Conservation (phyloP, 2,888 invertebrate species). For the Ariolimax columbianus region DNA sequence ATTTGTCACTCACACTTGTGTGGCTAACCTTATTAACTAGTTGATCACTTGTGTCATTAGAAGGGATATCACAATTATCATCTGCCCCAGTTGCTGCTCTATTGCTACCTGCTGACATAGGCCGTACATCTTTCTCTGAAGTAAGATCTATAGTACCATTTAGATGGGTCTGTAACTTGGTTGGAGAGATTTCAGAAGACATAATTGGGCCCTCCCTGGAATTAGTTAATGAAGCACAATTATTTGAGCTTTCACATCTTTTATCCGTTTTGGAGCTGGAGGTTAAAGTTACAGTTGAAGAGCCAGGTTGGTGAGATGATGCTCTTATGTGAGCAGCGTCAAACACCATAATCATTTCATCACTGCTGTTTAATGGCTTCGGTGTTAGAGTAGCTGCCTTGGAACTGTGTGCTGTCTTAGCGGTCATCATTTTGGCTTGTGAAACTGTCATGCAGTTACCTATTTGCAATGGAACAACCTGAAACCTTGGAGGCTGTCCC, state of each 20-base stretch:
- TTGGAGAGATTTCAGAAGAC: not conserved
- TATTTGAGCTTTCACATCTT: not conserved
- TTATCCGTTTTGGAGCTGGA: not conserved
- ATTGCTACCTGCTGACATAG: not conserved
- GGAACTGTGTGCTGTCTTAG: not conserved
- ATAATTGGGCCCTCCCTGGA: slow-evolving; percentile 3
- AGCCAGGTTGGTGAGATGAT: not conserved
- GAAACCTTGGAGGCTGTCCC: slow-evolving; percentile 10
- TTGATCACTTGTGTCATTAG: not conserved
- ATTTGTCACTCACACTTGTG: not conserved
- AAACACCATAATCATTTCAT: slow-evolving; percentile 48
- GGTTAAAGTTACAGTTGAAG: not conserved
- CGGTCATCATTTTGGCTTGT: not conserved
- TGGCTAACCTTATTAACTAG: not conserved
- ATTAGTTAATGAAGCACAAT: not conserved
- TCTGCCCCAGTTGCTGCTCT: not conserved
- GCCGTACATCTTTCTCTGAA: slow-evolving; percentile 4
- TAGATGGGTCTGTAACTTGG: not conserved
- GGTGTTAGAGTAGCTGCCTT: not conserved
- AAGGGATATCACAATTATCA: not conserved
- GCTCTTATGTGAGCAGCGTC: slow-evolving; percentile 39
- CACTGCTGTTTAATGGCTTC: slow-evolving; percentile 9
- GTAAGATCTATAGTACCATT: slow-evolving; percentile 16
- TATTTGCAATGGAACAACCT: slow-evolving; percentile 16
- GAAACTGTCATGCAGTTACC: not conserved